Evolutionary conservation across 2,797 vertebrate species (phyloP), one percentile per base, ranked within the genome.

Genomic region (Botia kubotai): DNA sequence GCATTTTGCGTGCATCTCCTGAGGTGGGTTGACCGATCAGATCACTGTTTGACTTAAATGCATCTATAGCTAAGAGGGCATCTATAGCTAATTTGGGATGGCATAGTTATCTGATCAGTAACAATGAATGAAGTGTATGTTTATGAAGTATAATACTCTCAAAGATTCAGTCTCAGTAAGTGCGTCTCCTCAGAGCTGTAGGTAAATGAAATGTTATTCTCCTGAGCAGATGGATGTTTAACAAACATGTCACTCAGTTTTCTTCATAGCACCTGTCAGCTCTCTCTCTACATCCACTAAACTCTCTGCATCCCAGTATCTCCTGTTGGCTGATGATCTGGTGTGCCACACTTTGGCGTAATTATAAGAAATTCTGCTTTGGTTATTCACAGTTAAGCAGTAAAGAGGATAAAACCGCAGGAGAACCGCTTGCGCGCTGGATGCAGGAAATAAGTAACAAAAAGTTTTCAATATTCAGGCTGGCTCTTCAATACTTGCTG

Each of bases 381-480:
- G 74, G 66, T 60, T 69, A 26, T 69, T 68, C 39, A 33, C 13
- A 10, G 63, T 70, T 39, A 60, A 46, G 43, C 2, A 23, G 58
- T 36, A 58, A 66, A 23, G 17, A 6, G 11, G 58, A 23, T 63
- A 72, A 68, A 43, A 36, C 57, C 53, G 55, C 50, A 50, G 60
- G 48, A 80, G 50, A 58, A n/a, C 52, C 36, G 5, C 7, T 60
- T 21, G 63, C 53, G 29, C 48, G 53, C 39, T 4, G 26, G 8
- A 19, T 60, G 53, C 46, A 57, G 72, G 36, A 68, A 80, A 72
- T 19, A 26, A 68, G 65, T 43, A 63, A 80, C 43, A 53, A 73
- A 10, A 85, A 26, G 85, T 83, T 86, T 88, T 87, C 87, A 80
- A 87, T 84, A 81, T 74, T 21, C 0, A 50, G 71, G 43, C 76